Percentiles rank a stretch among this genome's conserved stretches.
Conservation (phyloP, 1,140 invertebrate genomes). For the Bombus superbus region DNA sequence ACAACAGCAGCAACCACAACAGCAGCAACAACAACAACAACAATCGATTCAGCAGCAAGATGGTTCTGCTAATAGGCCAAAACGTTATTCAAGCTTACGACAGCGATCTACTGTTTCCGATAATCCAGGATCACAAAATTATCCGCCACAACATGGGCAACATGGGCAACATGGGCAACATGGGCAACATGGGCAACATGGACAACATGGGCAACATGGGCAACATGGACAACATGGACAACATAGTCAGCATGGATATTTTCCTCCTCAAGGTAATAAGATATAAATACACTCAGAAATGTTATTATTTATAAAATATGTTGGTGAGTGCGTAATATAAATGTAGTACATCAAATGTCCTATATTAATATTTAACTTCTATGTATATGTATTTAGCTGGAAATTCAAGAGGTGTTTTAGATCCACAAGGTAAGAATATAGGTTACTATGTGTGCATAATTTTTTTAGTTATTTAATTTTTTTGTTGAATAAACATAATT, state of each 20-base stretch:
- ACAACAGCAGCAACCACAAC: conserved; percentile 69
- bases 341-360: background rate
- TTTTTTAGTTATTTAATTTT: background rate
- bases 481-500: background rate
- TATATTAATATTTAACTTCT: conserved; percentile 67
- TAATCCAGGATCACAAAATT: conserved; percentile 76
- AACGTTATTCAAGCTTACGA: conserved; percentile 89
- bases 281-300: background rate
- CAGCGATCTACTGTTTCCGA: conserved; percentile 84
- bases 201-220: conserved; percentile 37
- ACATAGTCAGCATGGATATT: conserved; percentile 72
- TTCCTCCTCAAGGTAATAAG: conserved; percentile 76
- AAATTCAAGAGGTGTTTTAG: conserved; percentile 80
- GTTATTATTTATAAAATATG: background rate
- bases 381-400: conserved; percentile 79
- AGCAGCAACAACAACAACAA: conserved; percentile 73
- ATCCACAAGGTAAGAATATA: conserved; percentile 78
- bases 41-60: conserved; percentile 78
- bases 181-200: conserved; percentile 66
- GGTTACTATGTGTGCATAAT: background rate
- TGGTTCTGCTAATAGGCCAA: conserved; percentile 84
- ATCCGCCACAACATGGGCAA: conserved; percentile 72
- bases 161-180: conserved; percentile 62
- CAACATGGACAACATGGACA: conserved; percentile 71
- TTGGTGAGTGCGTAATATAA: conserved; percentile 30